These are phyloP conservation scores for Aramus guarauna DNA, from an alignment of 2,113 vertebrate genomes.

Conservation along the genomic window DNA sequence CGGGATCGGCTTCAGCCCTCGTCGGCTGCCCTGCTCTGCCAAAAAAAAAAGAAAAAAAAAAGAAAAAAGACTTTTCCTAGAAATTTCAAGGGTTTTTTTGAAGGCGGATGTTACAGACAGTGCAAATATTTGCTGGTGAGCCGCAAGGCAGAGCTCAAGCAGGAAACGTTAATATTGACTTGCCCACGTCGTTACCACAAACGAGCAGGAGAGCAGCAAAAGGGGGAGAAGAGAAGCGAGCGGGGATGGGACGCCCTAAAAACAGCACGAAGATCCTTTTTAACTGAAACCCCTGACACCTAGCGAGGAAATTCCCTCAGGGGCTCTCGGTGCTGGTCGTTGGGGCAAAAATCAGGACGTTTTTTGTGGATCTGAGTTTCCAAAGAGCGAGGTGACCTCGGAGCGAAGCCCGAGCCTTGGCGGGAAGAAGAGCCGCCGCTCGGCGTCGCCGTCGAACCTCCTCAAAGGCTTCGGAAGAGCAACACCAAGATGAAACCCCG, in stretches of 20 bases:
- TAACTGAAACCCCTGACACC: no score
- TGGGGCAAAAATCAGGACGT: rapidly evolving
- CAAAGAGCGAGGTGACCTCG: neutral
- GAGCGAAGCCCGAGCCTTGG: no score
- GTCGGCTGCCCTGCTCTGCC: neutral
- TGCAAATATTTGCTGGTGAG: neutral
- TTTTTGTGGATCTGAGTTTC: neutral
- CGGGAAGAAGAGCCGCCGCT: no score
- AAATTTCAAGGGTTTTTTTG: neutral
- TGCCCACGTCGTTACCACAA: neutral
- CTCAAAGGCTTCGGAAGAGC: neutral
- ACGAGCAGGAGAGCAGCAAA: no score
- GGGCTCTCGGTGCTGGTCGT: neutral
- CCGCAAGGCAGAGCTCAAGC: neutral
- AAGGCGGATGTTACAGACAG: no score
- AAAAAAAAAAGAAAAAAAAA: no score
- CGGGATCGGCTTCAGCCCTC: neutral
- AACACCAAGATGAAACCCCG: neutral
- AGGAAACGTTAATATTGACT: neutral
- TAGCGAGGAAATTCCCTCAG: neutral
- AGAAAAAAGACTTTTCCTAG: neutral
- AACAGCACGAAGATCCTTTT: rapidly evolving
- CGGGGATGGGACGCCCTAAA: neutral
- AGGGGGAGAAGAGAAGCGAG: neutral
- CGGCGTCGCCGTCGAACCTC: rapidly evolving